Base-by-base conservation (phyloP, 2,888 invertebrate genomes). In the Cacoxenus indagator region DNA sequence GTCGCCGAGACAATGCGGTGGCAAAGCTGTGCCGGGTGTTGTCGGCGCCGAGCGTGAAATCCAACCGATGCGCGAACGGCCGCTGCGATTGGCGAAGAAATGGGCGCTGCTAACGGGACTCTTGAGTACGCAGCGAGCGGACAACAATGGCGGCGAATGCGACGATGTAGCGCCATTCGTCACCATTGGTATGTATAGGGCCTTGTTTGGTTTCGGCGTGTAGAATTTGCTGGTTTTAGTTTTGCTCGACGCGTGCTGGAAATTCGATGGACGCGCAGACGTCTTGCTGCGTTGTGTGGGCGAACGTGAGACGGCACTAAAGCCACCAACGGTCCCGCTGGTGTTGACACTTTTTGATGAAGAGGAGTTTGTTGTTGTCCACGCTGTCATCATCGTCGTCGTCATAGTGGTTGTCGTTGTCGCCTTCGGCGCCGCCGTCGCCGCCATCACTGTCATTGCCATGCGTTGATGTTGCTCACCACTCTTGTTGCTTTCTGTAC, bases 41-140 rank as follows among this genome's bases (percentile, higher is more conserved):
- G 93, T 93, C 0, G 95, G 95, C 0, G 95, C 95, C 0, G 95
- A 95, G 26, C 93, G 89, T 0, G 95, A 93, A 6, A 94, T 89
- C 89, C 92, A 92, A 54, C 92, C 90, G 70, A 90, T 88, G 64
- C 90, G 89, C 6, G 89, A 88, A 1, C 90, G 87, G 5, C 84
- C 84, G 1, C 84, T 83, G 0, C 86, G 84, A 51, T 80, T 81
- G 5, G 84, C 78, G 67, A 87, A 86, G 73, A 87, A 87, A 68
- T 81, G 87, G 48, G 85, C 84, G 65, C 82, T 85, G 70, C 83
- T 84, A 0, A 87, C 85, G 14, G 88, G 88, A 74, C 87, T 88
- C 69, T 87, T 85, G 1, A 86, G 82, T 9, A 84, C 84, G 70
- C 80, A 83, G 27, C 78, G 77, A 24, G 64, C 76, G 22, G 64